phyloP scores from a whole-genome alignment of 2,113 vertebrate species.

The Silurus glanis region DNA sequence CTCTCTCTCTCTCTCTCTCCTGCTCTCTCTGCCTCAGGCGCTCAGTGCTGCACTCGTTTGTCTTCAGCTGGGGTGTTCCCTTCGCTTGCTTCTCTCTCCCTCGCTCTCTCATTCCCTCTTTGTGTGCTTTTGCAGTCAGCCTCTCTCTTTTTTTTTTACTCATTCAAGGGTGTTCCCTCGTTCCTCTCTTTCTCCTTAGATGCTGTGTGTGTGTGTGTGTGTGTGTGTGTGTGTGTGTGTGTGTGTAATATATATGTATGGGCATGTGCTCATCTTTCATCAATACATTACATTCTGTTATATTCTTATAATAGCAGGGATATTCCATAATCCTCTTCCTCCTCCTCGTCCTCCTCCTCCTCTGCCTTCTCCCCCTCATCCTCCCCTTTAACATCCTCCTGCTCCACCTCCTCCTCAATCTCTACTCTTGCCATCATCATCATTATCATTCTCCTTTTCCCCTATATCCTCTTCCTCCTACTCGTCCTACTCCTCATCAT shows the following conservation, averaged over 20 bases:
- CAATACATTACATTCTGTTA: background rate
- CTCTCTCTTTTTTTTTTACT: constrained; percentile 48
- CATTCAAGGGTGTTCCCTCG: constrained; percentile 43
- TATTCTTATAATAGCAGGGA: background rate
- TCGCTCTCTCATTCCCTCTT: constrained; percentile 34
- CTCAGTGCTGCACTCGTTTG: constrained; percentile 31
- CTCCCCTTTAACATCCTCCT: no score
- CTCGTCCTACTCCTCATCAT: no score
- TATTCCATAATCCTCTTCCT: background rate
- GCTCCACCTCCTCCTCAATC: no score
- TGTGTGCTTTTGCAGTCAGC: constrained; percentile 12
- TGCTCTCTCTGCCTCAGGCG: constrained; percentile 39
- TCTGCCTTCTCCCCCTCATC: no score
- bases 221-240: no score
- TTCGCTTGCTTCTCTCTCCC: constrained; percentile 45
- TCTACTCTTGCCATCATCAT: no score
- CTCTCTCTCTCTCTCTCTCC: constrained; percentile 47
- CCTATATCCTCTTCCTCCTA: no score
- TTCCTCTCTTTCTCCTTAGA: constrained; percentile 44
- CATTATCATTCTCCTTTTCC: no score
- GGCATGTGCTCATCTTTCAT: background rate
- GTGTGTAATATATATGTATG: no score
- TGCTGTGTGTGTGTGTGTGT: background rate
- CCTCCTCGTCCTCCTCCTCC: background rate
- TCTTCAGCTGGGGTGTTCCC: constrained; percentile 47